phyloP scores from a whole-genome alignment of 2,797 vertebrate species.

The Botia almorhae region DNA sequence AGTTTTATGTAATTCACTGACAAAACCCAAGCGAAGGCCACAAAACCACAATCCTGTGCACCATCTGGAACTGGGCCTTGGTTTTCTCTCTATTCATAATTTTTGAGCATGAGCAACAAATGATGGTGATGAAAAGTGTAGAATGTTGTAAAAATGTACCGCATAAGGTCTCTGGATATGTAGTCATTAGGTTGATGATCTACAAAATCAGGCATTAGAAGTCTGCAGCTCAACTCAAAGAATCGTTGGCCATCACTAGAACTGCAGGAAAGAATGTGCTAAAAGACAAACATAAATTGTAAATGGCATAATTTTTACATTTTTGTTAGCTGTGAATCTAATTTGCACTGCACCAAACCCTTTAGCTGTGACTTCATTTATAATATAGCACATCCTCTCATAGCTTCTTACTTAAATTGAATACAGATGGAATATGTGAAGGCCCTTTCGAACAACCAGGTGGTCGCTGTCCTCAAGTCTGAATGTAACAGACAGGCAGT shows the following conservation, averaged over 20 bases:
- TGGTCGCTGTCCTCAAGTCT: slow-evolving; percentile 67
- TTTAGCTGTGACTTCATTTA: no score
- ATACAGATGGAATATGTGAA: background rate
- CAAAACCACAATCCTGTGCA: no score
- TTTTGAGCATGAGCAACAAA: background rate
- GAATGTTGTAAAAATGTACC: slow-evolving; percentile 63
- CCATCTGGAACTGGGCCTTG: no score
- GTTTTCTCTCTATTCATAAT: background rate
- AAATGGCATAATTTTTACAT: background rate
- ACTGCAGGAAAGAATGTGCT: slow-evolving; percentile 66
- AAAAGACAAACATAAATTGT: background rate
- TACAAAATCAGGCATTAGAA: slow-evolving; percentile 68
- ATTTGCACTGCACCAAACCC: no score
- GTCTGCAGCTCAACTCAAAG: slow-evolving; percentile 73
- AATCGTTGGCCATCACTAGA: slow-evolving; percentile 71
- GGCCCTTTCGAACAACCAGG: slow-evolving; percentile 80
- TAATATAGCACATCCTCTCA: background rate
- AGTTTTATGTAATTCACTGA: no score
- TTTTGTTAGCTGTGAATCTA: no score
- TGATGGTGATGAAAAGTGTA: background rate
- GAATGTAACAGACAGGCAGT: slow-evolving; percentile 83
- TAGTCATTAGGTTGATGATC: slow-evolving; percentile 72
- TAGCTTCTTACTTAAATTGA: background rate
- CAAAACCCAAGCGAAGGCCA: no score
- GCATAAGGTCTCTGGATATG: slow-evolving; percentile 70